Percentiles rank a stretch among this genome's conserved stretches.
Evolutionary conservation across 2,113 vertebrate genomes (phyloP).

Genomic region (Morone saxatilis): DNA sequence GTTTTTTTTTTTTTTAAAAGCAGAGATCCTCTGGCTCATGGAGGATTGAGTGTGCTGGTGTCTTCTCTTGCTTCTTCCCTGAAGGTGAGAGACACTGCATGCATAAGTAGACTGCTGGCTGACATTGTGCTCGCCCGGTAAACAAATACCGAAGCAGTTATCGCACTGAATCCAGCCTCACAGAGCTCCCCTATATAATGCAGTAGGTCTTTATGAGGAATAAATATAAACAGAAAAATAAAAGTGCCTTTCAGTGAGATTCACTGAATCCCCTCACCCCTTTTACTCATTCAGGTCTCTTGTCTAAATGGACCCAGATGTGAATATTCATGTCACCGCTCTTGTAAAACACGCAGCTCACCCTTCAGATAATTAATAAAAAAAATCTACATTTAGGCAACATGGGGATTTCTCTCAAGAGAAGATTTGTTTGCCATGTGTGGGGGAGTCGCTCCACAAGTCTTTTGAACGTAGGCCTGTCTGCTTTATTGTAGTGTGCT

Average conservation of each 20-base stretch:
- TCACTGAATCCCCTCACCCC: conserved; percentile 5
- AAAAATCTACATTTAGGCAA: conserved; percentile 20
- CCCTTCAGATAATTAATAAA: conserved; percentile 6
- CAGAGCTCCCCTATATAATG: conserved; percentile 11
- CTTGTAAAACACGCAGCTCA: conserved; percentile 14
- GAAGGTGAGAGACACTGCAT: conserved; percentile 63
- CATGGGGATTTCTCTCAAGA: background rate
- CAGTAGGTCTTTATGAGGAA: conserved; percentile 27
- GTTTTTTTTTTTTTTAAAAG: conserved; percentile 37
- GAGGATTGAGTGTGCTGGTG: conserved; percentile 58
- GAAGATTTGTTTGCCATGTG: background rate
- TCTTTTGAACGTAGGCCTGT: background rate
- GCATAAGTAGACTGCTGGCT: conserved; percentile 56
- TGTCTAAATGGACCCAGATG: conserved; percentile 8
- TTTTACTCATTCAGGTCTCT: conserved; percentile 26
- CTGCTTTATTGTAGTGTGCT: conserved; percentile 2
- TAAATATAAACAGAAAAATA: conserved; percentile 39
- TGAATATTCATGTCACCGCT: conserved; percentile 50
- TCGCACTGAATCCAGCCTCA: conserved; percentile 43
- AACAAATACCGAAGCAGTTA: conserved; percentile 59
- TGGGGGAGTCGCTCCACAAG: background rate
- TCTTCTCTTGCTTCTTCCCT: conserved; percentile 59
- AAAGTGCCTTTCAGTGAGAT: conserved; percentile 58
- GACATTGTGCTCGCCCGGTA: conserved; percentile 51
- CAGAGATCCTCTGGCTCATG: conserved; percentile 59